phyloP scores from a whole-genome alignment of 1,140 invertebrate genomes.

The Hydropsyche tenuis region DNA sequence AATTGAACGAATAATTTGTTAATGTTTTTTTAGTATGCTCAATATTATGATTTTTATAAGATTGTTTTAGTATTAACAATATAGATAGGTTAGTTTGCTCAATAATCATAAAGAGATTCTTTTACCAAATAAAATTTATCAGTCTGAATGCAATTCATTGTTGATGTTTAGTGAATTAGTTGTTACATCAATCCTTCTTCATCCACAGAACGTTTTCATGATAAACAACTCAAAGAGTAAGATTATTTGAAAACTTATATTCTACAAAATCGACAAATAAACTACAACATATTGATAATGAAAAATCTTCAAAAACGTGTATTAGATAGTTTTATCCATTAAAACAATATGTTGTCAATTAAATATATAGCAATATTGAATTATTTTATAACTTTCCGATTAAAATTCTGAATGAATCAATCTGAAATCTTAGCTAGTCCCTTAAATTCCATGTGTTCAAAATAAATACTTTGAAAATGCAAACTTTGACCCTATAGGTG shows the following conservation, averaged over 20 bases:
- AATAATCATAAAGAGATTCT: slow-evolving; percentile 11
- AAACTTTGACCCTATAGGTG: slow-evolving; percentile 32
- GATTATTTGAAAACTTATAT: not conserved
- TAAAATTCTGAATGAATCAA: not conserved
- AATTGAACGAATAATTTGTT: too few relatives aligned
- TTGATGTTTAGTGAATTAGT: slow-evolving; percentile 30
- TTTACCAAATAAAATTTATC: slow-evolving; percentile 3
- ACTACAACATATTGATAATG: slow-evolving; percentile 19
- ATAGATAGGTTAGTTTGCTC: slow-evolving; percentile 15
- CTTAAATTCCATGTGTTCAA: slow-evolving; percentile 37
- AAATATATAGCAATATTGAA: slow-evolving; percentile 23
- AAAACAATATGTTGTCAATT: slow-evolving; percentile 34
- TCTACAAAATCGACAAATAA: slow-evolving; percentile 8
- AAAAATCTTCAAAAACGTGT: not conserved
- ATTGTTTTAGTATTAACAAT: slow-evolving; percentile 15
- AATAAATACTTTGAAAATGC: slow-evolving; percentile 9
- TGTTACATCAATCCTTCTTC: not conserved
- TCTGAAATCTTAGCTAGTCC: slow-evolving; percentile 29
- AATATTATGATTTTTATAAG: not conserved
- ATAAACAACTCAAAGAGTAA: not conserved
- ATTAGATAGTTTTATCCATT: not conserved
- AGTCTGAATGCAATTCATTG: slow-evolving; percentile 19
- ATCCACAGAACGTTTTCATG: not conserved
- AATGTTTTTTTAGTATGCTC: not conserved
- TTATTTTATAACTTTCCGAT: not conserved